These are phyloP conservation scores for Linurgus olivaceus DNA, from an alignment of 2,797 vertebrate genomes.

Conservation along the genomic window DNA sequence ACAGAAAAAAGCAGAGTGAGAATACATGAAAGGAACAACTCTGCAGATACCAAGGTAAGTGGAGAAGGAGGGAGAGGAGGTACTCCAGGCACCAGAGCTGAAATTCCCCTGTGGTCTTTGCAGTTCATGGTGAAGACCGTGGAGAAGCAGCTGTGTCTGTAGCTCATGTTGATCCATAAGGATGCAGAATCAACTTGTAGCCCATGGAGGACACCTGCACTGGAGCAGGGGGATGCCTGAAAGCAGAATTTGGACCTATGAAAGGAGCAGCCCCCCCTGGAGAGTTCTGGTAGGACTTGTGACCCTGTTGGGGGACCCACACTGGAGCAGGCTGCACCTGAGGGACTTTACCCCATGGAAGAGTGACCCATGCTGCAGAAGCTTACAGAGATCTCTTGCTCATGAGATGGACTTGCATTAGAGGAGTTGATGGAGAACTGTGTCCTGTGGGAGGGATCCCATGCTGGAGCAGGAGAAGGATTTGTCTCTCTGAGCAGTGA, in stretches of 20 bases:
- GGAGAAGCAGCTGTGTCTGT: neutral
- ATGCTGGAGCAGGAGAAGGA: neutral
- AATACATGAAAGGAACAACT: neutral
- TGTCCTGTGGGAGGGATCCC: fast-evolving
- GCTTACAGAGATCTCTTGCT: neutral
- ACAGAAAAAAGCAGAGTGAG: neutral
- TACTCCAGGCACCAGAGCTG: neutral
- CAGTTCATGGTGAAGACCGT: fast-evolving
- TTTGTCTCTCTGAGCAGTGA: neutral
- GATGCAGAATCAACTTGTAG: neutral
- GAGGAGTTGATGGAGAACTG: too few species aligned
- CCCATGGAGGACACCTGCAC: neutral
- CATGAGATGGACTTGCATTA: fast-evolving
- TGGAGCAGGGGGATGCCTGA: neutral
- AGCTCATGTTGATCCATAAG: neutral
- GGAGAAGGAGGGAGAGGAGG: neutral
- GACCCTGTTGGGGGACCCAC: too few species aligned
- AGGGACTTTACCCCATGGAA: too few species aligned
- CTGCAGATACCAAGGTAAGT: neutral
- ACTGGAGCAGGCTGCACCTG: neutral
- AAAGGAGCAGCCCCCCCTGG: too few species aligned
- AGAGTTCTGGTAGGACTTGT: neutral
- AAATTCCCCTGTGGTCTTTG: neutral
- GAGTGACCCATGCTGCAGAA: fast-evolving
- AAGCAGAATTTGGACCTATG: neutral